These are phyloP conservation scores for Acanthaster planci DNA, from an alignment of 35 echinoderm and acorn worm species.

Conservation along the genomic window DNA sequence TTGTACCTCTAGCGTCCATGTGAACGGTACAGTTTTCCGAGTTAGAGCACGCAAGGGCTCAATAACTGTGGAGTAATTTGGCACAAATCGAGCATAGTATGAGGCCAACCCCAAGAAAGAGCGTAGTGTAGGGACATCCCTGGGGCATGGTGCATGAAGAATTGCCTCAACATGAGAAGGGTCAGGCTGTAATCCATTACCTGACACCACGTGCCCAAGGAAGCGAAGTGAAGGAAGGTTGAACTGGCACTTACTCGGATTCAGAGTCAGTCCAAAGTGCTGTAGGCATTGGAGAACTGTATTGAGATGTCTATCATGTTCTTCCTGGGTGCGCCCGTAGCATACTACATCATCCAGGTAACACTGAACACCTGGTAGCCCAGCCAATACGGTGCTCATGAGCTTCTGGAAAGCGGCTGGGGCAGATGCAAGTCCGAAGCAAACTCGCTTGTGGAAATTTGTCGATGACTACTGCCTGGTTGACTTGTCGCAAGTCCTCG, in stretches of 20 bases:
- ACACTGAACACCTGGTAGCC: slow-evolving; percentile 52
- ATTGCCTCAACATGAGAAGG: slow-evolving; percentile 42
- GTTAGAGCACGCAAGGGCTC: slow-evolving; percentile 49
- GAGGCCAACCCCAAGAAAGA: slow-evolving; percentile 42
- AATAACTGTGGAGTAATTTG: slow-evolving; percentile 54
- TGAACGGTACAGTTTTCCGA: slow-evolving; percentile 34
- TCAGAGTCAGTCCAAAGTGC: slow-evolving; percentile 43
- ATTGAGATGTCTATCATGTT: slow-evolving; percentile 47
- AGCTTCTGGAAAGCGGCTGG: slow-evolving; percentile 61
- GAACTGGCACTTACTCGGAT: slow-evolving; percentile 64
- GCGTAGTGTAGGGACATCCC: slow-evolving; percentile 20
- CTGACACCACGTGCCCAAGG: slow-evolving; percentile 42
- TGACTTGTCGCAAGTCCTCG: slow-evolving; percentile 66
- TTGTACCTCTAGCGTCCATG: slow-evolving; percentile 25
- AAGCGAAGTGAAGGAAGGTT: slow-evolving; percentile 28
- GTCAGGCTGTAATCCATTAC: slow-evolving; percentile 44
- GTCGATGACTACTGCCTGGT: slow-evolving; percentile 57
- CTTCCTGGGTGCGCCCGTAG: slow-evolving; percentile 46
- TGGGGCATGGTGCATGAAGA: slow-evolving; percentile 31
- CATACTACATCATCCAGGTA: slow-evolving; percentile 77
- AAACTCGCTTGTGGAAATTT: slow-evolving; percentile 60
- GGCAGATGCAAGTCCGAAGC: slow-evolving; percentile 66
- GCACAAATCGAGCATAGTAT: slow-evolving; percentile 63
- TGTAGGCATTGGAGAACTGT: slow-evolving; percentile 38
- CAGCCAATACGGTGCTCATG: slow-evolving; percentile 40